A percentile compares a stretch with the other conserved stretches of the same genome.
Conservation (phyloP, 2,888 invertebrate species). For the Lutraria lutraria region DNA sequence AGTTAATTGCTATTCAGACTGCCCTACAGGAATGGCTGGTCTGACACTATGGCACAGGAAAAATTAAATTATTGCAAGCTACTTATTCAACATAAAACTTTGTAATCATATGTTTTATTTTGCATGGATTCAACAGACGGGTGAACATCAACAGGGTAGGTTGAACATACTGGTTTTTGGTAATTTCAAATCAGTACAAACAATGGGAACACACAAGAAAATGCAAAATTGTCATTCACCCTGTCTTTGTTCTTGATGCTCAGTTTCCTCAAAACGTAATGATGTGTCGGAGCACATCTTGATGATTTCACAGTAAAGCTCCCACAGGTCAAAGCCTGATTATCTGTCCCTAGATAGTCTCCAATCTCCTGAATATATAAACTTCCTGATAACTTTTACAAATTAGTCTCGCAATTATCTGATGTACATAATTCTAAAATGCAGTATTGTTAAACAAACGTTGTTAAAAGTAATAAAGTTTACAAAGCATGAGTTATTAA, state of each 20-base stretch:
- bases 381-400: too few species aligned
- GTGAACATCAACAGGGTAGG: background rate
- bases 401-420: too few species aligned
- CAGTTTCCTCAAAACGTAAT: background rate
- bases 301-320: constrained; percentile 17
- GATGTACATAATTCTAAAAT: too few species aligned
- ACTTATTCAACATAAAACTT: background rate
- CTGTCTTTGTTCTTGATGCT: background rate
- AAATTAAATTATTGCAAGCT: background rate
- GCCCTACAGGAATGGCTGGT: too few species aligned
- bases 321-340: constrained; percentile 21
- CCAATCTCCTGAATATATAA: constrained; percentile 12
- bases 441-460: too few species aligned
- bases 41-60: too few species aligned
- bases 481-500: too few species aligned
- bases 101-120: background rate
- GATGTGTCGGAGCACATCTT: background rate
- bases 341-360: constrained; percentile 19
- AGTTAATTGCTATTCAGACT: too few species aligned
- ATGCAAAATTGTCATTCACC: background rate
- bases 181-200: background rate
- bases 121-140: background rate
- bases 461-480: too few species aligned
- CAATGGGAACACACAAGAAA: too few species aligned
- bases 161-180: background rate